Evolutionary conservation across 2,797 vertebrate species (phyloP).

Genomic region (Gymnoscopelus braueri): DNA sequence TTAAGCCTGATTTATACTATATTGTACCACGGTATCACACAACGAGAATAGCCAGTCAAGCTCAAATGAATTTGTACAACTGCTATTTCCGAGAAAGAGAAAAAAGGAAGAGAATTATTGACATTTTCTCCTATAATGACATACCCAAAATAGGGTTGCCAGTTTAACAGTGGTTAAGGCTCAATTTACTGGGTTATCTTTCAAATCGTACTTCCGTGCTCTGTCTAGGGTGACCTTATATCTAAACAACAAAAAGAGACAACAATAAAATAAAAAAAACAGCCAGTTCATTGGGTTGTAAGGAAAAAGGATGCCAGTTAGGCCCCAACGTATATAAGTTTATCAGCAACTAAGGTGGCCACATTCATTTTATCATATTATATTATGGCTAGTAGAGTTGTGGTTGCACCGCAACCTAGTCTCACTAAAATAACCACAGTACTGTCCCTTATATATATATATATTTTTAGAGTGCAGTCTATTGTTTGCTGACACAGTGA

Average conservation of each 20-base stretch:
- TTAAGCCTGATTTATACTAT: no score
- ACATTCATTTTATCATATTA: background rate
- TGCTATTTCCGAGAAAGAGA: no score
- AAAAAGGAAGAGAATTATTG: no score
- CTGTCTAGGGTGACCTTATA: slow-evolving; percentile 54
- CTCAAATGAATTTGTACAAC: no score
- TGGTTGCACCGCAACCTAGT: background rate
- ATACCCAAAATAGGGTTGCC: no score
- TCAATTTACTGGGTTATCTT: slow-evolving; percentile 55
- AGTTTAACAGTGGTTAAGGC: slow-evolving; percentile 17
- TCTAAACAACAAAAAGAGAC: slow-evolving; percentile 32
- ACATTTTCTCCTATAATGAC: no score
- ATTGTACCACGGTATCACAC: no score
- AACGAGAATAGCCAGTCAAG: no score
- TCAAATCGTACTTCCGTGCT: slow-evolving; percentile 60
- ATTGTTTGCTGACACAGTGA: background rate
- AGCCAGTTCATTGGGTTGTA: slow-evolving; percentile 17
- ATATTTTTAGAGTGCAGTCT: background rate
- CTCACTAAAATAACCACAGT: no score
- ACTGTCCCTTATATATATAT: background rate
- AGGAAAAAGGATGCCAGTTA: slow-evolving; percentile 39
- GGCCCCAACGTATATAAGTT: slow-evolving; percentile 56
- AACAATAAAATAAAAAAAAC: slow-evolving; percentile 33
- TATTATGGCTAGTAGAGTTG: background rate
- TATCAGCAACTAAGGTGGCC: slow-evolving; percentile 28